These are phyloP conservation scores for Hirudinaria manillensis DNA, from an alignment of 2,888 invertebrate genomes.

Conservation along the genomic window DNA sequence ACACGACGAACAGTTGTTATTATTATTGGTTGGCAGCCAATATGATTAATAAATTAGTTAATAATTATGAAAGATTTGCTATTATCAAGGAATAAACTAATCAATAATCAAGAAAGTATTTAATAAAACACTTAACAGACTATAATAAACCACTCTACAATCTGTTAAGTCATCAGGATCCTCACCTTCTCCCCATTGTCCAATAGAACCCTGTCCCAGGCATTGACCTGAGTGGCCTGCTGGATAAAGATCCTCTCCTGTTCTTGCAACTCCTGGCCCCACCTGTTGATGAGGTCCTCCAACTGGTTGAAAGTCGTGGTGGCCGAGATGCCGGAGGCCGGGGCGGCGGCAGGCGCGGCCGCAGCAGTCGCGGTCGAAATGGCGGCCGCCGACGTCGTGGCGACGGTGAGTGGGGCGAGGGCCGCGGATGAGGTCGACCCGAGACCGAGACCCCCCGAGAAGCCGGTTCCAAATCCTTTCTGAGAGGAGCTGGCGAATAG, in stretches of 20 bases:
- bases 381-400: slow-evolving; percentile 13
- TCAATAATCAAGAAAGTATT: neutral
- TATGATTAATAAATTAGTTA: neutral
- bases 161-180: neutral
- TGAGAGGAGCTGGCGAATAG: no score
- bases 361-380: slow-evolving; percentile 13
- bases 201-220: slow-evolving; percentile 85
- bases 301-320: slow-evolving; percentile 72
- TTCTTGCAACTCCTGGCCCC: slow-evolving; percentile 83
- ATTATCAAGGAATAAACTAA: neutral
- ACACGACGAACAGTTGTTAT: neutral
- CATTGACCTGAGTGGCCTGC: slow-evolving; percentile 89
- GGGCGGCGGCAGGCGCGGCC: neutral
- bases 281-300: slow-evolving; percentile 86
- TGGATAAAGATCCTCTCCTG: slow-evolving; percentile 86
- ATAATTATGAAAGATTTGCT: neutral
- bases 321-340: slow-evolving; percentile 11
- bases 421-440: neutral
- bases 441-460: no score
- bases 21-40: neutral
- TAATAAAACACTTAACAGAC: neutral
- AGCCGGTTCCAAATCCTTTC: no score
- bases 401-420: neutral
- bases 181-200: slow-evolving; percentile 80
- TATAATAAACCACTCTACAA: neutral